phyloP scores from a whole-genome alignment of 30 jellyfish, hydroid and myxozoan genomes.

The Chrysaora quinquecirrha region DNA sequence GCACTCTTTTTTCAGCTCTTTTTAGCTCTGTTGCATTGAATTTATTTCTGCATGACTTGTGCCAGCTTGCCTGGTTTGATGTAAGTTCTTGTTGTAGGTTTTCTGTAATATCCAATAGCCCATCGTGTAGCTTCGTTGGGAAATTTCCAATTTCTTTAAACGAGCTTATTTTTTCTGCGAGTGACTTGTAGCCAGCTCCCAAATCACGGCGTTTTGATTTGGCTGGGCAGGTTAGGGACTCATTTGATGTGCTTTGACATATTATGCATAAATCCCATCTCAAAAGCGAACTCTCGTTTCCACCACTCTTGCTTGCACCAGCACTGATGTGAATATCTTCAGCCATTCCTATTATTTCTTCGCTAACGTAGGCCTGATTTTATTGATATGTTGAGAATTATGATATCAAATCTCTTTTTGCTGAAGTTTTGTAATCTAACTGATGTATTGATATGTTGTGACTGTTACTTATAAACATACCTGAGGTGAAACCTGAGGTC shows the following conservation, averaged over 20 bases:
- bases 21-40: not conserved
- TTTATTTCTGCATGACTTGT: slow-evolving; percentile 12
- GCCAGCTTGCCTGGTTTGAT: not conserved
- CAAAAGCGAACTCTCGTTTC: too few species aligned
- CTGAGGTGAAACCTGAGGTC: too few species aligned
- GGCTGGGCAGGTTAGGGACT: slow-evolving; percentile 21
- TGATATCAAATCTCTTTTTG: too few species aligned
- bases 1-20: not conserved
- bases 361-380: too few species aligned
- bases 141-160: not conserved
- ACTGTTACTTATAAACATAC: too few species aligned
- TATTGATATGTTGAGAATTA: too few species aligned
- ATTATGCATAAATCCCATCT: slow-evolving; percentile 12
- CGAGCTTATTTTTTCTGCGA: not conserved
- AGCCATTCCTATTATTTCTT: too few species aligned
- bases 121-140: not conserved
- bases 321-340: too few species aligned
- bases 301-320: too few species aligned
- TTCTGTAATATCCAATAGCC: not conserved
- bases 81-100: not conserved
- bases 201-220: not conserved
- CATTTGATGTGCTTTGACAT: not conserved
- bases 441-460: too few species aligned
- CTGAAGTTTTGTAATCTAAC: too few species aligned
- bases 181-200: slow-evolving; percentile 26